Percentiles rank a stretch among this genome's conserved stretches.
These are phyloP conservation scores for Helarctos malayanus DNA, from an alignment of 2,797 vertebrate species.

Conservation along the genomic window DNA sequence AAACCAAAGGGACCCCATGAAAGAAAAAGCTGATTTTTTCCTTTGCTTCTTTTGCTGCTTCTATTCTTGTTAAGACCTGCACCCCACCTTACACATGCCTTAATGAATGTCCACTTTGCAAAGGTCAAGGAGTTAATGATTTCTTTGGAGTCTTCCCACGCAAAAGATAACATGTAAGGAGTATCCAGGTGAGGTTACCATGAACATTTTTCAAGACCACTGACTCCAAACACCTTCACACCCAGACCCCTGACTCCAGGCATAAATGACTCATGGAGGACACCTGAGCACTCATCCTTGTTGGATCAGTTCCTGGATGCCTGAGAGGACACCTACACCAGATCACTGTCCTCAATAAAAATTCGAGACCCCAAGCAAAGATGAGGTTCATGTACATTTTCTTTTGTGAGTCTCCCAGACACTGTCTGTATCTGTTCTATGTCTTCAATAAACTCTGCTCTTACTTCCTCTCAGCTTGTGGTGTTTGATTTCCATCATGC, in stretches of 20 bases:
- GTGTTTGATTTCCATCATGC: background rate
- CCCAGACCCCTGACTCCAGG: background rate
- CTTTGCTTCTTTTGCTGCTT: background rate
- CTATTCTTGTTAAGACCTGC: background rate
- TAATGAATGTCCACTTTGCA: background rate
- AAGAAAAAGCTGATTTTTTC: background rate
- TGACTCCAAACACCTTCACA: background rate
- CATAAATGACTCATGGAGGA: background rate
- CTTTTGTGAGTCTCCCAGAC: background rate
- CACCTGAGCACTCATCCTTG: background rate
- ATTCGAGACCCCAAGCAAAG: background rate
- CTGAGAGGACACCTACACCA: background rate
- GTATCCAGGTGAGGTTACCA: background rate
- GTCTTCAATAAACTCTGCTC: background rate
- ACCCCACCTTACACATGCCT: background rate
- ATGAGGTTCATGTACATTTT: background rate
- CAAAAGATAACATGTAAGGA: background rate
- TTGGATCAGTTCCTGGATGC: background rate
- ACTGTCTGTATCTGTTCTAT: background rate
- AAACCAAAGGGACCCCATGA: background rate
- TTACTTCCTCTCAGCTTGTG: background rate
- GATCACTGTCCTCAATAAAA: background rate
- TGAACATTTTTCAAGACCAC: background rate
- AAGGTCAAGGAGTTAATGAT: background rate
- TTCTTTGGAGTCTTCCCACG: background rate